These are phyloP conservation scores for Falco naumanni DNA, from an alignment of 2,797 vertebrate species.

Conservation along the genomic window DNA sequence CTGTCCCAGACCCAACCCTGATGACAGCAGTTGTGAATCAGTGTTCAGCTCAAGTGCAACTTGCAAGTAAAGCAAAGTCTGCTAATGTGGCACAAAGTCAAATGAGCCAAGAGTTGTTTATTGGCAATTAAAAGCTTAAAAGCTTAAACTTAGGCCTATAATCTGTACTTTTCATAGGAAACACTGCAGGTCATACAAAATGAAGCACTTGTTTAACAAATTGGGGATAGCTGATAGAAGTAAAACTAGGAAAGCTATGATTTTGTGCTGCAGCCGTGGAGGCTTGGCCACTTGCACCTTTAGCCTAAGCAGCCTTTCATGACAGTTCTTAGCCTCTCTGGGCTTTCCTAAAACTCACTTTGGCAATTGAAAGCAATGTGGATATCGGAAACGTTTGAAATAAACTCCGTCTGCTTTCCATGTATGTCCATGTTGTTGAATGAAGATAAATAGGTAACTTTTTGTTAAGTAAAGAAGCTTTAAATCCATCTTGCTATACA, in stretches of 20 bases:
- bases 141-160: constrained; percentile 34
- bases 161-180: neutral
- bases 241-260: neutral
- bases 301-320: neutral
- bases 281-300: neutral
- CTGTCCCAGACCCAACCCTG: neutral
- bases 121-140: constrained; percentile 56
- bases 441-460: neutral
- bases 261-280: neutral
- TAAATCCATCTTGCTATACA: neutral
- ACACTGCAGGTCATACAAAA: neutral
- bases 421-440: neutral
- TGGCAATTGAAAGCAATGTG: neutral
- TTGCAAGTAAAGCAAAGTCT: constrained; percentile 3
- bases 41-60: neutral
- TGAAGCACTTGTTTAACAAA: neutral
- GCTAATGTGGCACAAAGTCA: neutral
- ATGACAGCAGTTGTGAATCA: neutral
- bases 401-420: neutral
- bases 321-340: neutral
- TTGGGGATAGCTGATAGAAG: neutral
- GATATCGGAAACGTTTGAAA: neutral
- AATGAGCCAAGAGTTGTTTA: constrained; percentile 18
- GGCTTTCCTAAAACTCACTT: neutral
- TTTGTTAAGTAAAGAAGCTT: neutral